Base-by-base conservation (phyloP, 2,888 invertebrate genomes). In the Mythimna pallens region DNA sequence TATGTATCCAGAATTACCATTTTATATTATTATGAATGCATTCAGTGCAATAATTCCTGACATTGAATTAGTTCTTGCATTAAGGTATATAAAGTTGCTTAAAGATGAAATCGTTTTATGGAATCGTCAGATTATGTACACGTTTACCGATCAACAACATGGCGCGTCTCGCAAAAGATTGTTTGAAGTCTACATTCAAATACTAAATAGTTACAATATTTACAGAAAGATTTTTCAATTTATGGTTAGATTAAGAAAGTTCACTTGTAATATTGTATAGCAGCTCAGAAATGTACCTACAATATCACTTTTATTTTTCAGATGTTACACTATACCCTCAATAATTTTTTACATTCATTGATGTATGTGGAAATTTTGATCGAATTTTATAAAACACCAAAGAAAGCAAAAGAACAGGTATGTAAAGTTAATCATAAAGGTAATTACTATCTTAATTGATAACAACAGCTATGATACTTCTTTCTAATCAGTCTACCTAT, bases 281-380 rank as follows among this genome's bases (percentile, higher is more conserved):
- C 14, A 3, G 25, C 8, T 10, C 25, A 14, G 1, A 57, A 57
- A 30, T 57, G 17, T 55, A 25, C 50, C 20, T 20, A 55, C 8
- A 30, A 22, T 6, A 36, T 36, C 1, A 9, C 22, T 12, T 22
- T 17, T 43, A 4, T 43, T 61, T 72, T 2, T 9, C n/a, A 72
- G 72, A 61, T 72, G 20, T 54, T 61, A 7, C 22, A 61, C 3
- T 25, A 61, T 20, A 73, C 61, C 8, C 34, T 61, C n/a, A 70
- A 58, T 3, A 72, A 61, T 55, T 55, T 72, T 17, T 54, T 72
- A 5, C 34, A 61, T 47, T 61, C 72, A 0, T 61, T 72, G 22
- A 14, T 72, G 20, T 72, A 72, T 43, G 61, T 72, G 22, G 52
- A 72, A 54, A 22, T 54, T 3, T 10, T 72, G 34, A 72, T 72